phyloP scores from a whole-genome alignment of 2,113 vertebrate species.

The Sceloporus tristichus region DNA sequence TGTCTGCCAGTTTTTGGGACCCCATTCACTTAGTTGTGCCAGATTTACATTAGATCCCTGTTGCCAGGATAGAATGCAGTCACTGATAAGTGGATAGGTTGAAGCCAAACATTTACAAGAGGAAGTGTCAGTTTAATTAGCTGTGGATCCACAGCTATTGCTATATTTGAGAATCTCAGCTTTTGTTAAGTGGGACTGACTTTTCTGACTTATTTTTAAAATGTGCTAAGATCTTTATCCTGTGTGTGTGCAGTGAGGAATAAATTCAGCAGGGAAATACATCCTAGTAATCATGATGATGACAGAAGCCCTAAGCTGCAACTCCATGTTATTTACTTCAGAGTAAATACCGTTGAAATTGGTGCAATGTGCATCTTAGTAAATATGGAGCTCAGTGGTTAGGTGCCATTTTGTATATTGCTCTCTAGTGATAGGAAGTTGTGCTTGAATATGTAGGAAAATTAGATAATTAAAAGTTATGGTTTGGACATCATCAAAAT shows the following conservation, averaged over 20 bases:
- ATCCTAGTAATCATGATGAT: neutral
- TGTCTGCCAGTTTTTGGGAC: slow-evolving; percentile 75
- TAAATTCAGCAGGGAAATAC: too few relatives aligned
- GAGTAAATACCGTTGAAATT: slow-evolving; percentile 27
- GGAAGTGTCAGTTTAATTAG: slow-evolving; percentile 66
- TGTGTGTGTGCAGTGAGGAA: neutral
- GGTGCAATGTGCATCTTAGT: neutral
- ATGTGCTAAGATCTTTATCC: neutral
- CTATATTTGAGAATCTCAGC: slow-evolving; percentile 53
- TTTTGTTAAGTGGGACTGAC: slow-evolving; percentile 25
- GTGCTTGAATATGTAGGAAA: neutral
- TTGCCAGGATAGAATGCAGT: slow-evolving; percentile 73
- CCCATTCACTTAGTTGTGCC: slow-evolving; percentile 76
- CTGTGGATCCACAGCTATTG: slow-evolving; percentile 59
- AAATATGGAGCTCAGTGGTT: neutral
- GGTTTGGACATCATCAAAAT: neutral
- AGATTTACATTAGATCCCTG: slow-evolving; percentile 75
- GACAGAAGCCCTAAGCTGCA: neutral
- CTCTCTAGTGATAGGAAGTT: neutral
- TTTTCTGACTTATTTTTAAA: slow-evolving; percentile 51
- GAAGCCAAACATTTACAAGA: slow-evolving; percentile 72
- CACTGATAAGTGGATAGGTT: slow-evolving; percentile 69
- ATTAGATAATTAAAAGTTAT: neutral
- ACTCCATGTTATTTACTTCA: too few relatives aligned
- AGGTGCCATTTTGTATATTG: neutral